Evolutionary conservation across 2,797 vertebrate species (phyloP).

Genomic region (Halcyon badia): DNA sequence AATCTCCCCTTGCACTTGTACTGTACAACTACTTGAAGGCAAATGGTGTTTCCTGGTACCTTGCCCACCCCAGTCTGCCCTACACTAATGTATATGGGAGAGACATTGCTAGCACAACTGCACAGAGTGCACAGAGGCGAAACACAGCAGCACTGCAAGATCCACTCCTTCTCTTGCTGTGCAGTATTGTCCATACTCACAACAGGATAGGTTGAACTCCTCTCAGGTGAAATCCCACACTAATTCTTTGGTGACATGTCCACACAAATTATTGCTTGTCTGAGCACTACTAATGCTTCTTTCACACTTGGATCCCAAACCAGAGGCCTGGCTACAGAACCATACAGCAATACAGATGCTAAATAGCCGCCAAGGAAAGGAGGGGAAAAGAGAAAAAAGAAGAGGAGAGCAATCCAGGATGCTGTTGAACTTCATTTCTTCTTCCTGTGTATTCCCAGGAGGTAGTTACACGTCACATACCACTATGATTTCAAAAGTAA

Average conservation of each 20-base stretch:
- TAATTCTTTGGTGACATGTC: background rate
- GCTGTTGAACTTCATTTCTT: background rate
- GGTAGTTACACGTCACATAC: background rate
- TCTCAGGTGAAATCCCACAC: background rate
- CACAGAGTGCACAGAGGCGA: background rate
- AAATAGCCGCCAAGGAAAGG: background rate
- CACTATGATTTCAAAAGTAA: background rate
- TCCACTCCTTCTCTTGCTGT: background rate
- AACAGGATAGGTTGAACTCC: background rate
- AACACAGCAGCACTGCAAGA: background rate
- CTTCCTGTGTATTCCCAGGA: background rate
- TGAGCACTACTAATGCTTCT: background rate
- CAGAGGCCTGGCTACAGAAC: background rate
- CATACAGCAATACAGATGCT: background rate
- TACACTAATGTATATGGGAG: background rate
- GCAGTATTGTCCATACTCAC: background rate
- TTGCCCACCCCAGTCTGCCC: background rate
- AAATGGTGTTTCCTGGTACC: background rate
- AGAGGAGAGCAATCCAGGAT: background rate
- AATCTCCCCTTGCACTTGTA: background rate
- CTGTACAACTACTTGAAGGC: background rate
- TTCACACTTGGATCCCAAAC: background rate
- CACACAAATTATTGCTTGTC: background rate
- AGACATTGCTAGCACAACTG: background rate
- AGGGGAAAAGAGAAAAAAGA: too few relatives aligned